phyloP scores from a whole-genome alignment of 1,140 invertebrate species.

The Reticulitermes speratus region DNA sequence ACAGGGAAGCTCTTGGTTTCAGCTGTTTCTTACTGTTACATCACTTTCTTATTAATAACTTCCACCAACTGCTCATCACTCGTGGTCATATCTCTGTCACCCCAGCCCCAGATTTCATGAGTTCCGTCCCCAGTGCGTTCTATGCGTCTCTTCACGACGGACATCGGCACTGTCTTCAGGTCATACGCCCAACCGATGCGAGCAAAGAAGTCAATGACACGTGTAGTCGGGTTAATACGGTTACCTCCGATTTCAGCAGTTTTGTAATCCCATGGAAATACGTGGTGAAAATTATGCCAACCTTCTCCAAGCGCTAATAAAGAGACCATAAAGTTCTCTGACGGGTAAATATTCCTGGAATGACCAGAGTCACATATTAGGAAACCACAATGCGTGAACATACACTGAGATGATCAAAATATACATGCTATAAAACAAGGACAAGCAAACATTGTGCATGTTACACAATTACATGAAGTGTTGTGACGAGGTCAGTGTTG shows the following conservation, averaged over 20 bases:
- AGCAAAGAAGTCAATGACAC: conserved; percentile 70
- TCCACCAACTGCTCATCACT: background rate
- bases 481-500: no score
- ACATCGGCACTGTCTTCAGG: conserved; percentile 47
- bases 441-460: no score
- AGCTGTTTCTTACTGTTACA: no score
- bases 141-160: conserved; percentile 40
- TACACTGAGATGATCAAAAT: no score
- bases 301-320: conserved; percentile 76
- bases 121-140: conserved; percentile 40
- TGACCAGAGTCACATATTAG: conserved; percentile 51
- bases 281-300: conserved; percentile 93
- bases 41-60: background rate
- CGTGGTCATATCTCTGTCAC: conserved; percentile 19
- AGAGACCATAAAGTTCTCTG: conserved; percentile 69
- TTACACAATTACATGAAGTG: no score
- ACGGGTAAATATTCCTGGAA: conserved; percentile 59
- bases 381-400: no score
- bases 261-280: conserved; percentile 89
- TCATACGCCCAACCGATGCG: conserved; percentile 75
- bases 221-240: conserved; percentile 65
- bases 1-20: no score
- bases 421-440: no score
- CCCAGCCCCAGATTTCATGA: conserved; percentile 33
- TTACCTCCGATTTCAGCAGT: conserved; percentile 74